Evolutionary conservation across 2,113 vertebrate genomes (phyloP), one percentile per base, ranked within the genome.

Genomic region (Dolichallabes microphthalmus): DNA sequence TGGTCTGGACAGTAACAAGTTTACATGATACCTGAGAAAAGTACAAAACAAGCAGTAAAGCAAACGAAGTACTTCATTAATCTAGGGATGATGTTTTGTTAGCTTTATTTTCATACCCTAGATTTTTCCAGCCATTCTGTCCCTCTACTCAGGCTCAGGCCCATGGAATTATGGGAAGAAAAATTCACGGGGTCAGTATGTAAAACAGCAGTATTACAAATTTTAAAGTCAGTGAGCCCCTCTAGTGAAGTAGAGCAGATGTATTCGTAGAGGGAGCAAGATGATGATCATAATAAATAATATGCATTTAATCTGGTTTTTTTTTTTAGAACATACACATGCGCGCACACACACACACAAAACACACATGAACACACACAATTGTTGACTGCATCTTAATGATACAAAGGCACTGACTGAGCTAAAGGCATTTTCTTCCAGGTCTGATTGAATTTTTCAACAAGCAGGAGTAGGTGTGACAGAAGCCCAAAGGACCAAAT

Each of bases 391-490:
- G 90, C 86, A 89, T 91, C 82, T 86, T 73, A 86, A 91, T 86
- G 73, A 86, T 82, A 84, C 85, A 60, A 91, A 89, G 88, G 90
- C 88, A 89, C 87, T 87, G 88, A 83, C 87, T 86, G 85, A 86
- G 83, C 83, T 80, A 71, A 78, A 87, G 84, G 87, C 86, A 86
- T 88, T 64, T 86, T 53, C 45, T 85, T 88, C 82, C 57, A 80
- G 82, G 61, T 82, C 30, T 50, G 85, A 74, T 82, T 60, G n/a
- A n/a, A 82, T 15, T 77, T 80, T 75, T 53, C 57, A 74, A 60
- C 74, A 27, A 71, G 80, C 52, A 55, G 55, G 27, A 81, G 75
- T 32, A 63, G 19, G 19, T 55, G 22, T 73, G 35, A 84, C 57
- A 13, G 61, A 83, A 60, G 68, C 32, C 20, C 64, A 27, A 74